phyloP scores from a whole-genome alignment of 2,797 vertebrate species.

The Leptatherina wallacei region DNA sequence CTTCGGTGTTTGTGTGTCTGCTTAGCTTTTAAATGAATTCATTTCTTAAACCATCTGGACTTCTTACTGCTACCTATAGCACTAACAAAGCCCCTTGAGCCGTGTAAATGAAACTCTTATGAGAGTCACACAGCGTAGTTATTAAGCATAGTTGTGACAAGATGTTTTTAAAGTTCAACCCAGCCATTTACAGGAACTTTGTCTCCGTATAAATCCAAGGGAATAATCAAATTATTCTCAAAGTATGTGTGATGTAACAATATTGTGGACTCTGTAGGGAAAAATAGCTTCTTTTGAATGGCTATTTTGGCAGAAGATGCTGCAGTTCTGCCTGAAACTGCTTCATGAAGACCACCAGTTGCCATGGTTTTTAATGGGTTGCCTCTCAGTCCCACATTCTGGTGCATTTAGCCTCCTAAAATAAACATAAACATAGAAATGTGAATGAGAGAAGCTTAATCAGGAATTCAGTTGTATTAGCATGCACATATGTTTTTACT shows the following conservation, averaged over 20 bases:
- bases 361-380: not conserved
- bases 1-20: not conserved
- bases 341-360: not conserved
- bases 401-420: not conserved
- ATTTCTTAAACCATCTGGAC: constrained; percentile 16
- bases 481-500: too few relatives aligned
- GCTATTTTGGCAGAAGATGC: not conserved
- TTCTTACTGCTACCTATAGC: constrained; percentile 11
- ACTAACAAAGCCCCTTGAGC: not conserved
- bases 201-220: not conserved
- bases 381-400: not conserved
- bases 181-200: not conserved
- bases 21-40: constrained; percentile 12
- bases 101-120: not conserved
- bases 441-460: not conserved
- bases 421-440: not conserved
- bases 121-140: not conserved
- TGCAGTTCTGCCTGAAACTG: not conserved
- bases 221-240: not conserved
- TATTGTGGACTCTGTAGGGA: too few relatives aligned
- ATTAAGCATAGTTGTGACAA: not conserved
- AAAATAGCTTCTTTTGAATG: not conserved
- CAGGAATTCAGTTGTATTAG: not conserved
- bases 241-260: too few relatives aligned
- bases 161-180: too few relatives aligned